Percentiles rank a stretch among this genome's conserved stretches.
Evolutionary conservation across 2,113 vertebrate genomes (phyloP).

Genomic region (Empidonax traillii): DNA sequence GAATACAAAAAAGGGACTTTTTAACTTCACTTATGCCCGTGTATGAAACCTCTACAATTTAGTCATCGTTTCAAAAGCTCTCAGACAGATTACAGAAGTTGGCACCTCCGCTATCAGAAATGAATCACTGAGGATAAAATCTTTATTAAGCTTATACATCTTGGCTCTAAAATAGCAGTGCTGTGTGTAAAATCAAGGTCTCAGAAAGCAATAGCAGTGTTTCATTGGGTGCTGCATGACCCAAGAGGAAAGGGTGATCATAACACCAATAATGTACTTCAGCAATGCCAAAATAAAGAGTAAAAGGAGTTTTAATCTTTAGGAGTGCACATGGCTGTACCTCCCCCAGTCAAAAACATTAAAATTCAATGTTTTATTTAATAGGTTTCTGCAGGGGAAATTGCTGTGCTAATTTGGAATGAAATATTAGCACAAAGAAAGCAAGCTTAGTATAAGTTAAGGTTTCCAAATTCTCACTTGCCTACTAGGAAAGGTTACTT

Average conservation of each 20-base stretch:
- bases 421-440: not conserved
- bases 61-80: not conserved
- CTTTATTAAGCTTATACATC: slow-evolving; percentile 12
- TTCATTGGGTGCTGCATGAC: not conserved
- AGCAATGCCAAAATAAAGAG: not conserved
- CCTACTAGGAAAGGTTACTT: slow-evolving; percentile 20
- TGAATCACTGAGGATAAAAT: not conserved
- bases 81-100: slow-evolving; percentile 25
- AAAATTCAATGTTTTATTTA: slow-evolving; percentile 49
- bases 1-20: not conserved
- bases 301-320: not conserved
- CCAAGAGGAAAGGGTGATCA: not conserved
- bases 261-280: not conserved
- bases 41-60: not conserved
- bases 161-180: not conserved
- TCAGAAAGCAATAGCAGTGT: not conserved
- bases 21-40: not conserved
- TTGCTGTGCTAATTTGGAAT: not conserved
- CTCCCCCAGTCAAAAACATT: slow-evolving; percentile 22
- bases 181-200: not conserved
- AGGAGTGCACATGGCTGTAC: not conserved
- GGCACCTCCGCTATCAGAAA: not conserved
- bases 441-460: not conserved
- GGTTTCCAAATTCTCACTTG: not conserved
- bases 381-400: not conserved